Evolutionary conservation across 2,797 vertebrate species (phyloP).

Genomic region (Coreius guichenoti): DNA sequence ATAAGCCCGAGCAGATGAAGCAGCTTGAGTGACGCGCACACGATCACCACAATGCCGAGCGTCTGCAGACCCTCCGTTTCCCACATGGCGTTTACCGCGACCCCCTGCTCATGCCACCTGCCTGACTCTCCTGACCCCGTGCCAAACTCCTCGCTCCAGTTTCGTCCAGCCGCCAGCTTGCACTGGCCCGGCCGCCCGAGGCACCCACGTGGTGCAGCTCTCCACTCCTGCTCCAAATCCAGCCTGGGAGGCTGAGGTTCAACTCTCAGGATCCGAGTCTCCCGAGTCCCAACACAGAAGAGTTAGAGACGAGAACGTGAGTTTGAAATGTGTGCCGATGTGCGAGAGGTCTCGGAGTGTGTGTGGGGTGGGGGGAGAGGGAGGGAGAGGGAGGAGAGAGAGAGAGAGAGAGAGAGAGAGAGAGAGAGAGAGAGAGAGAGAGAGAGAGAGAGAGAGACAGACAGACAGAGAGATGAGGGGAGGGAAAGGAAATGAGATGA

Average conservation of each 20-base stretch:
- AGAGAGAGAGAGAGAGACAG: neutral
- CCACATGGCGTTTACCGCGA: conserved; percentile 93
- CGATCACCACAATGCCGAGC: conserved; percentile 97
- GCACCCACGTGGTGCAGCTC: conserved; percentile 71
- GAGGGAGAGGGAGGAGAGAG: conserved; percentile 36
- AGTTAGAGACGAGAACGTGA: conserved; percentile 64
- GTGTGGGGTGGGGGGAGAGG: neutral
- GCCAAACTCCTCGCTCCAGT: conserved; percentile 77
- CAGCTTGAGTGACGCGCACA: conserved; percentile 96
- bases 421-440: neutral
- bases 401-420: conserved; percentile 10
- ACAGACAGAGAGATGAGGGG: neutral
- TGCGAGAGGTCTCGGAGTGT: conserved; percentile 30
- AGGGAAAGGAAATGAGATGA: neutral
- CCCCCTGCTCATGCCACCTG: conserved; percentile 77
- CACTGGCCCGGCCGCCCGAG: conserved; percentile 69
- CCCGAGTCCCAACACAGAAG: conserved; percentile 51
- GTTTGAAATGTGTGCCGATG: conserved; percentile 44
- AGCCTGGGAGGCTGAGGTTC: conserved; percentile 68
- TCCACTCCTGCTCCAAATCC: conserved; percentile 69
- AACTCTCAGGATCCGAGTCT: conserved; percentile 46
- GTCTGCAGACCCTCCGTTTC: conserved; percentile 99
- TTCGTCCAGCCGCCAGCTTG: conserved; percentile 69
- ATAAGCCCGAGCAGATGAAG: conserved; percentile 98
- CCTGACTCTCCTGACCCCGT: conserved; percentile 64